A percentile compares a stretch with the other conserved stretches of the same genome.
Evolutionary conservation across 1,140 invertebrate species (phyloP).

Genomic region (Bombus affinis): DNA sequence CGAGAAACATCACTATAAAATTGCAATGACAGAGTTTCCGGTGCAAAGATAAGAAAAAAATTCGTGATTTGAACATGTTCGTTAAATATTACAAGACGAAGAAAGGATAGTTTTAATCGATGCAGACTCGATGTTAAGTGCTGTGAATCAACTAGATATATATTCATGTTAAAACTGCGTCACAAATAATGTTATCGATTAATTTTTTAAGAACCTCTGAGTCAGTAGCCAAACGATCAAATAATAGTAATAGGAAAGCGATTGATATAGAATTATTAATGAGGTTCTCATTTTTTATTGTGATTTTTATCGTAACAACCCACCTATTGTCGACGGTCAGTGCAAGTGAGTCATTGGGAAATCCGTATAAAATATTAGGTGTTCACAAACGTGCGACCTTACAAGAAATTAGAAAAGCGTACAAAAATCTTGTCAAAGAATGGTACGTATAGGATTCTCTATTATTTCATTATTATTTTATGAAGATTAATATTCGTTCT

Average conservation of each 20-base stretch:
- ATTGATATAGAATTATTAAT: slow-evolving; percentile 60
- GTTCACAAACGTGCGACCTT: slow-evolving; percentile 88
- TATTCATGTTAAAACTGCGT: slow-evolving; percentile 29
- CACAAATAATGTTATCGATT: slow-evolving; percentile 70
- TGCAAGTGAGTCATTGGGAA: slow-evolving; percentile 83
- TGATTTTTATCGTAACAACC: slow-evolving; percentile 68
- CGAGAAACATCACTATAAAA: slow-evolving; percentile 52
- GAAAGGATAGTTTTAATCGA: slow-evolving; percentile 23
- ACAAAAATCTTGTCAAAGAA: slow-evolving; percentile 94
- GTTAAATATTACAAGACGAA: slow-evolving; percentile 31
- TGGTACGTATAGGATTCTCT: slow-evolving; percentile 84
- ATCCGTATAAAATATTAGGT: slow-evolving; percentile 94
- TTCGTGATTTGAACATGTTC: slow-evolving; percentile 48
- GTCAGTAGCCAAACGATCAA: slow-evolving; percentile 63
- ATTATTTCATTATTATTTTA: background rate
- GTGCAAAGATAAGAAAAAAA: slow-evolving; percentile 36
- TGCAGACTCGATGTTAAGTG: slow-evolving; percentile 42
- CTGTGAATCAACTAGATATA: slow-evolving; percentile 6
- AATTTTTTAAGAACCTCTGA: slow-evolving; percentile 70
- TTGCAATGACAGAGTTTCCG: slow-evolving; percentile 24
- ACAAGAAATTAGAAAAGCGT: slow-evolving; percentile 94
- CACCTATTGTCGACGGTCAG: slow-evolving; percentile 69
- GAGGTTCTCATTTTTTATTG: slow-evolving; percentile 72
- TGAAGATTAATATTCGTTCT: background rate
- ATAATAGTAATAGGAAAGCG: slow-evolving; percentile 59